Evolutionary conservation across 2,113 vertebrate genomes (phyloP).

Genomic region (Catharus fuscescens): DNA sequence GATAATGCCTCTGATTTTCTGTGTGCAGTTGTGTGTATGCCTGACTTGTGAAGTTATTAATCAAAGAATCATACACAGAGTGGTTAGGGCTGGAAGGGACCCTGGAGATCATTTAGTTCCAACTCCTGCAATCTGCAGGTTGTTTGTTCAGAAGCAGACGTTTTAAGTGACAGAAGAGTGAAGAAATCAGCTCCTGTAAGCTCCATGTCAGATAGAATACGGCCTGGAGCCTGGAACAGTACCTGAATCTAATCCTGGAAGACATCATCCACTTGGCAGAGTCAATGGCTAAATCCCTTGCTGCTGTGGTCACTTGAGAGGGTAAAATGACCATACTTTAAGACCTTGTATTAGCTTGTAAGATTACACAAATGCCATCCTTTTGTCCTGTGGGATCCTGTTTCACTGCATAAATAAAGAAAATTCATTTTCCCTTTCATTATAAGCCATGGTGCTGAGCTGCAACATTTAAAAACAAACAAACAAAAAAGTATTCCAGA

Average conservation of each 20-base stretch:
- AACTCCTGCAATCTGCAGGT: not conserved
- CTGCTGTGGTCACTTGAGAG: not conserved
- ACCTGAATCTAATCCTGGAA: not conserved
- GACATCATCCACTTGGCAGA: not conserved
- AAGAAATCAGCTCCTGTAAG: not conserved
- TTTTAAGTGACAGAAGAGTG: not conserved
- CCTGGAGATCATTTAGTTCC: not conserved
- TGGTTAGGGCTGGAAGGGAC: not conserved
- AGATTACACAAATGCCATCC: not conserved
- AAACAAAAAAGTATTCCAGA: not conserved
- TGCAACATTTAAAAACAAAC: not conserved
- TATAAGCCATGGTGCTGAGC: not conserved
- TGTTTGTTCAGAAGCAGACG: not conserved
- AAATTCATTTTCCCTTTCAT: not conserved
- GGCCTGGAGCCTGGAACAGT: not conserved
- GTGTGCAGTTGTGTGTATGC: not conserved
- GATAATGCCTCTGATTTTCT: not conserved
- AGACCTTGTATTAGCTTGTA: not conserved
- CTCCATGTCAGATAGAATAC: not conserved
- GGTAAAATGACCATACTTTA: not conserved
- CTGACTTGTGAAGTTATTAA: not conserved
- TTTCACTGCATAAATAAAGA: not conserved
- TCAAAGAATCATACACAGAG: not conserved
- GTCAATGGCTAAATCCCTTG: not conserved
- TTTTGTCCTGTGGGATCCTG: not conserved